A percentile compares a stretch with the other conserved stretches of the same genome.
phyloP scores from a whole-genome alignment of 2,113 vertebrate species.

The Girardinichthys multiradiatus region DNA sequence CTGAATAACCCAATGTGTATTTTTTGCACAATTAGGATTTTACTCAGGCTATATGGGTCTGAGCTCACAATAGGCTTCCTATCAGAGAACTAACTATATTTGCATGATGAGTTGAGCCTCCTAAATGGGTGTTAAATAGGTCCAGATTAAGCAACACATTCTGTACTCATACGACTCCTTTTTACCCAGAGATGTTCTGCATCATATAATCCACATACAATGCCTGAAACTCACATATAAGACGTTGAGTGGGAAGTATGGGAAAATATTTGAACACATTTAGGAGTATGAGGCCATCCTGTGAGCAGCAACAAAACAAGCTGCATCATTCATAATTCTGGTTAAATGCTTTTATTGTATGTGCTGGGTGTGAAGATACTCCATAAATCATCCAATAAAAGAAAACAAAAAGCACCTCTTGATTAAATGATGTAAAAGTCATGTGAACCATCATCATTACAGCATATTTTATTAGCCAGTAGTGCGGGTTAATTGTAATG shows the following conservation, averaged over 20 bases:
- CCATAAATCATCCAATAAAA: background rate
- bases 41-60: too few species aligned
- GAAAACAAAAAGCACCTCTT: background rate
- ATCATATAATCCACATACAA: background rate
- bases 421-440: background rate
- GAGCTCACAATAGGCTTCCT: too few species aligned
- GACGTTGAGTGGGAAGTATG: background rate
- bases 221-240: background rate
- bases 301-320: too few species aligned
- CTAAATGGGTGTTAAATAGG: background rate
- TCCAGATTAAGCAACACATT: background rate
- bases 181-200: background rate
- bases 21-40: too few species aligned
- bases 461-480: constrained; percentile 67
- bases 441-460: background rate
- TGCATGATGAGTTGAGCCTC: background rate
- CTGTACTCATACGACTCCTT: background rate
- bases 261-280: background rate
- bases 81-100: too few species aligned
- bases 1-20: too few species aligned
- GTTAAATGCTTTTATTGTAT: too few species aligned
- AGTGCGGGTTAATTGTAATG: constrained; percentile 52
- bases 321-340: too few species aligned
- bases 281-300: background rate
- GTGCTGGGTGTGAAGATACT: too few species aligned